phyloP scores from a whole-genome alignment of 2,888 invertebrate species.

The Eupithecia dodoneata region DNA sequence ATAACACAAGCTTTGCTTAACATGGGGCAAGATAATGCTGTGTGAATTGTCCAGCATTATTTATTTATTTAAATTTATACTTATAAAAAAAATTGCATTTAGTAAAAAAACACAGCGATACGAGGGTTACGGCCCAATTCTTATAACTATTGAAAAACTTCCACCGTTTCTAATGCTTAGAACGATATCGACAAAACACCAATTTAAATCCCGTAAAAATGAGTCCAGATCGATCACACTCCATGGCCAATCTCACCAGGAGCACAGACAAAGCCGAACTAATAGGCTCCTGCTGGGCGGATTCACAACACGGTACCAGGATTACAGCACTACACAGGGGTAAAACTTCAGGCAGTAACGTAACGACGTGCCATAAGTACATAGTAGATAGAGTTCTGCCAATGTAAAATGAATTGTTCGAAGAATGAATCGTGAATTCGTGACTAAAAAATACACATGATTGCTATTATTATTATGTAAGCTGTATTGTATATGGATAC shows the following conservation, averaged over 20 bases:
- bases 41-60: no score
- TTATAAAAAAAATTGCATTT: no score
- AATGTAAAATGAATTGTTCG: no score
- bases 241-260: constrained; percentile 18
- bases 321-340: constrained; percentile 1
- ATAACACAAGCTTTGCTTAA: no score
- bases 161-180: not conserved
- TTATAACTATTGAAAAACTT: not conserved
- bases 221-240: constrained; percentile 7
- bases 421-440: no score
- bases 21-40: no score
- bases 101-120: not conserved
- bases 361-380: not conserved
- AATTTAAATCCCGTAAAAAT: constrained; percentile 5
- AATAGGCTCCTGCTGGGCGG: constrained; percentile 19
- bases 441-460: no score
- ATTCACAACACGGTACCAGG: constrained; percentile 11
- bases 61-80: no score
- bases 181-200: not conserved
- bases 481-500: no score
- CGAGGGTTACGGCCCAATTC: not conserved
- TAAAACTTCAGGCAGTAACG: not conserved
- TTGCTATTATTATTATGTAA: no score
- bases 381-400: no score
- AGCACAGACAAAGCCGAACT: constrained; percentile 15